Evolutionary conservation across 2,888 invertebrate species (phyloP), one percentile per base, ranked within the genome.

Genomic region (Dryomyza anilis): DNA sequence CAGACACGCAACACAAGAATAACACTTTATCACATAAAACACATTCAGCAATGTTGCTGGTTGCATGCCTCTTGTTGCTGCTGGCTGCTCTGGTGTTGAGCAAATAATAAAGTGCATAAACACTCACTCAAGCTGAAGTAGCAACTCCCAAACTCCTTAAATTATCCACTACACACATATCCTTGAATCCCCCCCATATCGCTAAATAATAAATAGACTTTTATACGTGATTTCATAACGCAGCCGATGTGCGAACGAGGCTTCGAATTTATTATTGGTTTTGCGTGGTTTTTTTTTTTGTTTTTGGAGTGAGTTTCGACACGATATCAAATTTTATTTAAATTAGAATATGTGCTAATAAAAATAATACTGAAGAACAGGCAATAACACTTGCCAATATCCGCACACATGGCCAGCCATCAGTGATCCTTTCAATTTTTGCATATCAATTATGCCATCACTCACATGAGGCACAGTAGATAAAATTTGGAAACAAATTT

Each of bases 101-200:
- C 21, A 23, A 23, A n/a, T n/a, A 39, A 39, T 29, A 62, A 66
- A 58, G 45, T 39, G 23, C 27, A 58, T 50, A 56, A 45, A 39
- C 56, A 46, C 65, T 65, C 62, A 68, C 69, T 67, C 65, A 66
- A n/a, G 10, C n/a, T n/a, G 12, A 2, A 27, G 27, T 29, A 46
- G 45, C 45, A 45, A 43, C 19, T n/a, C n/a, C n/a, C n/a, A n/a
- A n/a, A n/a, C n/a, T n/a, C n/a, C n/a, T n/a, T n/a, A n/a, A n/a
- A n/a, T n/a, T n/a, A n/a, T 19, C 16, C 16, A 33, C 21, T 36
- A 19, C 39, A 53, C 19, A 19, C 12, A 56, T 14, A 10, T 36
- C 29, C 29, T 45, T 27, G 14, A 48, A 19, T 3, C 16, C 39
- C 12, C 14, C 21, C 10, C 43, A 56, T 48, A 8, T 39, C 45